Evolutionary conservation across 2,797 vertebrate species (phyloP).

Genomic region (Acanthis flammea): DNA sequence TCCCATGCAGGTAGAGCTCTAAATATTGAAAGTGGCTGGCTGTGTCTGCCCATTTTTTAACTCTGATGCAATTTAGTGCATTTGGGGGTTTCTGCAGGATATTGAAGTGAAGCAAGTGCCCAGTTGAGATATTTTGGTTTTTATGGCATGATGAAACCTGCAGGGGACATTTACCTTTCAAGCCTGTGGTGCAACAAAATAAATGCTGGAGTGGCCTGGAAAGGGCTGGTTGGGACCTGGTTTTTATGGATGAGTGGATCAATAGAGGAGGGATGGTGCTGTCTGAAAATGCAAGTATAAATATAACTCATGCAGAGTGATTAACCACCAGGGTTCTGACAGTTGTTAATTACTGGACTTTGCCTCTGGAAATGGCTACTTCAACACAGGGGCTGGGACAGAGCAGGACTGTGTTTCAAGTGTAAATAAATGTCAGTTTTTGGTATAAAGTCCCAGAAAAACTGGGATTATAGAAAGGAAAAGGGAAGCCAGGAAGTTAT

Average conservation of each 20-base stretch:
- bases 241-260: background rate
- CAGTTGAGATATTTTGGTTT: background rate
- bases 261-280: background rate
- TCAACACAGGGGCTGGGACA: background rate
- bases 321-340: background rate
- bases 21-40: rapidly evolving
- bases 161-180: rapidly evolving
- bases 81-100: background rate
- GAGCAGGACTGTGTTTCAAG: background rate
- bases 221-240: background rate
- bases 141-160: background rate
- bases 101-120: background rate
- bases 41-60: background rate
- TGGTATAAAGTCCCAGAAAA: background rate
- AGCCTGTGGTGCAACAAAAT: background rate
- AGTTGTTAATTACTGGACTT: background rate
- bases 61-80: background rate
- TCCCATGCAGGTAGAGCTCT: background rate
- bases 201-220: background rate
- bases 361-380: background rate
- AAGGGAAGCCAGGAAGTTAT: background rate
- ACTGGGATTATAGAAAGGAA: background rate
- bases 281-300: background rate
- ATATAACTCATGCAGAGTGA: background rate
- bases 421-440: background rate